Percentiles rank a stretch among this genome's conserved stretches.
phyloP scores from a whole-genome alignment of 2,113 vertebrate genomes.

The Oceanodroma tethys region DNA sequence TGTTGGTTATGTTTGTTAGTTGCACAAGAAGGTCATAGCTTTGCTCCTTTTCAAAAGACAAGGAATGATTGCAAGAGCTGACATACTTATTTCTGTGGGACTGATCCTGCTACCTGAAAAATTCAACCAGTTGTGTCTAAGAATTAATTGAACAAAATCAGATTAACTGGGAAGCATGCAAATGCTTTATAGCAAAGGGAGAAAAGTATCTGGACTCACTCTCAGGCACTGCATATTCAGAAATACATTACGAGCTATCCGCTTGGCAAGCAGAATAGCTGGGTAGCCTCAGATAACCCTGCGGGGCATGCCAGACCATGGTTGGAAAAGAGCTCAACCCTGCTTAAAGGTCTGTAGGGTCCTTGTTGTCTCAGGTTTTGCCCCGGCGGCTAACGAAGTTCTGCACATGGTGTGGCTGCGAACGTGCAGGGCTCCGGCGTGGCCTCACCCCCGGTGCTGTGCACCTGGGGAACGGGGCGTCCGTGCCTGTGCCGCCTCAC shows the following conservation, averaged over 20 bases:
- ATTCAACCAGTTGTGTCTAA: neutral
- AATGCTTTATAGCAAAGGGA: neutral
- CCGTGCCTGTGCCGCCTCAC: neutral
- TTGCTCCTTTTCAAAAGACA: neutral
- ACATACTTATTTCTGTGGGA: neutral
- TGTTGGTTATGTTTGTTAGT: neutral
- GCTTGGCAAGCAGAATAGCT: neutral
- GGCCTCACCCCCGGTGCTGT: too few relatives aligned
- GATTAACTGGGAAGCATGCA: neutral
- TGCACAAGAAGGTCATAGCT: neutral
- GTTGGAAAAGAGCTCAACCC: neutral
- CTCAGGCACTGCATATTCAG: neutral
- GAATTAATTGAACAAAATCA: neutral
- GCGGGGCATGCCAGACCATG: neutral
- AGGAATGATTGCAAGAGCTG: neutral
- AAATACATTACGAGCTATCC: neutral
- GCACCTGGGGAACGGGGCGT: accelerated
- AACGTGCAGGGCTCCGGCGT: accelerated
- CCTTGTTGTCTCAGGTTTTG: neutral
- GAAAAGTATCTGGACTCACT: neutral
- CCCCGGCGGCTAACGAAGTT: accelerated
- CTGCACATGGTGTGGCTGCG: neutral
- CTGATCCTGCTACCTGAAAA: neutral
- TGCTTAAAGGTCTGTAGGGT: neutral
- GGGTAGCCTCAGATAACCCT: neutral